Percentiles rank a stretch among this genome's conserved stretches.
Conservation (phyloP, 2,113 vertebrate genomes). For the Hemiprocne comata region DNA sequence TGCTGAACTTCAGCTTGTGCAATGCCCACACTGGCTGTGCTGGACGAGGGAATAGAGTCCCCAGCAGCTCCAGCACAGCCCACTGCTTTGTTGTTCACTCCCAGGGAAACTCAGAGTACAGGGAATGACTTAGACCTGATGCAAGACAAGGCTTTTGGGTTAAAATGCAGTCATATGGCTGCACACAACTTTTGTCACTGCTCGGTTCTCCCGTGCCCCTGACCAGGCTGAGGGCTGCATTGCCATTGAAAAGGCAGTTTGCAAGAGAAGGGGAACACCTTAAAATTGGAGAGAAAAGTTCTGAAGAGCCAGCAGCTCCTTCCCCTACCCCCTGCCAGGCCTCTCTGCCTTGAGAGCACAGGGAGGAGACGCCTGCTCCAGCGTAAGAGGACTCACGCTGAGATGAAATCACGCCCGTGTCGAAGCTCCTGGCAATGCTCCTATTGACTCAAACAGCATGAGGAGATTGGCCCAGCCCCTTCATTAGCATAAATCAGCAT, state of each 20-base stretch:
- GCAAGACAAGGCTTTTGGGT: accelerated
- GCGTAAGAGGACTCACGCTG: accelerated
- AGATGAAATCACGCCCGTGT: background rate
- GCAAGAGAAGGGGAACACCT: background rate
- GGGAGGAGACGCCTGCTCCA: accelerated
- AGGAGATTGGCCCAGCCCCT: background rate
- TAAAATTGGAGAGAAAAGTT: background rate
- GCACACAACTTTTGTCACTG: background rate
- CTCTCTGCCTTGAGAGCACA: accelerated
- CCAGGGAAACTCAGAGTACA: accelerated
- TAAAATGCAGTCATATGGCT: accelerated
- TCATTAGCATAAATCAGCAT: background rate
- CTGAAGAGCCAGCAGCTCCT: background rate
- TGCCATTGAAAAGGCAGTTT: accelerated
- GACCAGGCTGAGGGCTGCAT: accelerated
- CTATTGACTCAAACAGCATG: background rate
- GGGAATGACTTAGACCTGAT: accelerated
- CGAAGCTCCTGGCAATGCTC: background rate
- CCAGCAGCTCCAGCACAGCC: background rate
- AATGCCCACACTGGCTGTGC: background rate
- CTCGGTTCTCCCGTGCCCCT: accelerated
- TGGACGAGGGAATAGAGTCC: accelerated
- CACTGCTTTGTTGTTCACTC: background rate
- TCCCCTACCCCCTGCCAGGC: too few relatives aligned
- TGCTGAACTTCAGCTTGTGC: background rate